phyloP scores from a whole-genome alignment of 2,797 vertebrate species.

The Poeciliopsis presidionis region DNA sequence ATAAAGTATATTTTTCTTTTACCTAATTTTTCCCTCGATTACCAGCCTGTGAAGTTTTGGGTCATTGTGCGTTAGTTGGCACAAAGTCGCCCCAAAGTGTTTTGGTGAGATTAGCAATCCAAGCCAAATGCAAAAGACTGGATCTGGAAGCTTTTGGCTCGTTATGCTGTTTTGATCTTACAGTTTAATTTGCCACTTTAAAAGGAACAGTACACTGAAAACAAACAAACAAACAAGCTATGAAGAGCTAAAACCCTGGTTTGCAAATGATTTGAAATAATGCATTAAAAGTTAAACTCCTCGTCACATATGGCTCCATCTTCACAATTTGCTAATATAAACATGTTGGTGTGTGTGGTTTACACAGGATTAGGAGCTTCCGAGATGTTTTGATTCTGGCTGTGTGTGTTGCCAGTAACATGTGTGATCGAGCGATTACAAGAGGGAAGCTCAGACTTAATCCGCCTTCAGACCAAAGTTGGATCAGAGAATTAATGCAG shows the following conservation, averaged over 20 bases:
- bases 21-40: neutral
- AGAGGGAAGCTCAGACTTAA: slow-evolving; percentile 72
- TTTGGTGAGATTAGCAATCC: neutral
- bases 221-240: neutral
- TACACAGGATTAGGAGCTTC: slow-evolving; percentile 62
- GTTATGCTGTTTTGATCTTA: neutral
- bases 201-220: neutral
- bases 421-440: slow-evolving; percentile 66
- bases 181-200: neutral
- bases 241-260: neutral
- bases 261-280: neutral
- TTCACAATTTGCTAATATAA: slow-evolving; percentile 11
- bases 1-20: neutral
- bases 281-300: neutral
- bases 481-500: slow-evolving; percentile 36
- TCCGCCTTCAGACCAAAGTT: slow-evolving; percentile 67
- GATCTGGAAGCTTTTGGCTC: neutral
- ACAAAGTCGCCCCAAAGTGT: too few relatives aligned
- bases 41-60: neutral
- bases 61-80: neutral
- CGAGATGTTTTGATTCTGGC: slow-evolving; percentile 47
- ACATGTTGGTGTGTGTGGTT: slow-evolving; percentile 49
- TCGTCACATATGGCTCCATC: neutral
- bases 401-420: slow-evolving; percentile 22
- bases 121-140: neutral